Evolutionary conservation across 2,888 invertebrate genomes (phyloP), one percentile per base, ranked within the genome.

Genomic region (Nomada flava): DNA sequence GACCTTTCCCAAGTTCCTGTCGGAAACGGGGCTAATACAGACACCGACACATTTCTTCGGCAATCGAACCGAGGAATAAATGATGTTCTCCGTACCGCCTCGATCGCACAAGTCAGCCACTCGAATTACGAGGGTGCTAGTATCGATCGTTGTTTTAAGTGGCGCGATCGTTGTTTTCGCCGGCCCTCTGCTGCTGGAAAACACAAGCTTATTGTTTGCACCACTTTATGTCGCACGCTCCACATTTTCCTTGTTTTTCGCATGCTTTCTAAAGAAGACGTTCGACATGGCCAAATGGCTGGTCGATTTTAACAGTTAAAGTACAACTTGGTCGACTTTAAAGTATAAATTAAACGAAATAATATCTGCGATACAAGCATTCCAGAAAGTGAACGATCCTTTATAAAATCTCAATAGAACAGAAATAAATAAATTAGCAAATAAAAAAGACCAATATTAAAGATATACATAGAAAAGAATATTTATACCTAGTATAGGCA

Each of bases 1-100:
- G 88, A 88, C 88, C 88, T 88, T 88, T 80, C 82, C 63, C 82
- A 86, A 88, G 79, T 86, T 75, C 59, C 74, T 57, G 64, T 29
- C 55, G 52, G 57, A 77, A 70, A 74, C 68, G 62, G 67, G 77
- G 69, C 65, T 82, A 72, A 75, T 78, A 72, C 67, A 52, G 53
- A 53, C 53, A 44, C 65, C n/a, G 18, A 50, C 65, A 55, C 57
- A 44, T 71, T 42, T 62, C 70, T 44, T 59, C 57, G 47, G 23
- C 52, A 75, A 82, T 76, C 77, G 78, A 82, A 74, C 20, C 47
- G 26, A 75, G 53, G 64, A 82, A 77, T 72, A 76, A 70, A 63
- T 63, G 23, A 47, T 18, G 55, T 26, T 47, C 64, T 42, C 36
- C 26, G 20, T 57, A 44, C 11, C n/a, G 47, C 53, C 15, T 2